Base-by-base conservation (phyloP, 2,113 vertebrate genomes). In the Azemiops feae region DNA sequence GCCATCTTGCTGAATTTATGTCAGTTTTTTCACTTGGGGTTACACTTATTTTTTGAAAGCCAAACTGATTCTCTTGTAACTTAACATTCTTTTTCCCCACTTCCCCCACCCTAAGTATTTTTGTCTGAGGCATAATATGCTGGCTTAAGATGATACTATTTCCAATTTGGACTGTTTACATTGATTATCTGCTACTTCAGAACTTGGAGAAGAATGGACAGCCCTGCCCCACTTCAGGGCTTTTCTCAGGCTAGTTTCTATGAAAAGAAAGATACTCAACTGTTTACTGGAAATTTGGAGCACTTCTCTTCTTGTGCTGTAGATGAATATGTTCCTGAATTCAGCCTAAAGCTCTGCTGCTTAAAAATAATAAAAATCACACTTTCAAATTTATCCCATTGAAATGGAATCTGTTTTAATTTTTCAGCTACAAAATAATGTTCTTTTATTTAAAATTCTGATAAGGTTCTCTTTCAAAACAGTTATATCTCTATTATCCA, bases 171-270 rank as follows among this genome's bases (percentile, higher is more conserved):
- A 93, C 92, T 94, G 69, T 93, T 54, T 69, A 60, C 93, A 95
- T 95, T 93, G 96, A 96, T 95, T 94, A 96, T 89, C 93, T 95
- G 93, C 93, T 95, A 93, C 94, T 74, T 93, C 95, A 94, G 95
- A 94, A 54, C 47, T 54, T 96, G 95, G 94, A 94, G 95, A 89
- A 90, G 94, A 93, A 96, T 94, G 74, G 45, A 18, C 64, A 69
- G 45, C 89, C 85, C 91, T 92, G 95, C 50, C 10, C 88, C 74
- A 53, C 93, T 88, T 45, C 93, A n/a, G 92, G 91, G 91, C 30
- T 7, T 92, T 91, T 93, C 52, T 57, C 92, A 25, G 4, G 85
- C 94, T 94, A 88, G 54, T 90, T 92, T 85, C 74, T 85, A 91
- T 58, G 69, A 91, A 50, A 30, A 55, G 85, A 52, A 88, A 45